A percentile compares a stretch with the other conserved stretches of the same genome.
These are phyloP conservation scores for Pandemis heparana DNA, from an alignment of 2,888 invertebrate species.

Conservation along the genomic window DNA sequence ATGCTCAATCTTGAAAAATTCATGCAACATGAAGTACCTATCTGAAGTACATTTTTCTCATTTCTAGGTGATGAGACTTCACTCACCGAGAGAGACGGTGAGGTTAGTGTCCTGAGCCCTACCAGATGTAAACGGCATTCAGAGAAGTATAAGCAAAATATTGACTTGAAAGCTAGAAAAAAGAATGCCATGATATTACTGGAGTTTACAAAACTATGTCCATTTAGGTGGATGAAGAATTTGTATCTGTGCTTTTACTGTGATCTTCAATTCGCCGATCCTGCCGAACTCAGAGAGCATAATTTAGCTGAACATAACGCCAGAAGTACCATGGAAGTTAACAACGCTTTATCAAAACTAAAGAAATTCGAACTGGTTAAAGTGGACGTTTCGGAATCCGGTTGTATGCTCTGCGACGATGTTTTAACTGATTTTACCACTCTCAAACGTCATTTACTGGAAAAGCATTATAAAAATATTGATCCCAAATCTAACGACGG, in stretches of 20 bases:
- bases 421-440: conserved; percentile 54
- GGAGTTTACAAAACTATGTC: conserved; percentile 70
- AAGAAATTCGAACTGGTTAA: conserved; percentile 74
- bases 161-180: conserved; percentile 62
- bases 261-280: conserved; percentile 66
- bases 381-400: conserved; percentile 69
- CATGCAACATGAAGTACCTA: conserved; percentile 44
- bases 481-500: conserved; percentile 63
- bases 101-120: conserved; percentile 43
- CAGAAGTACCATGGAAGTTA: conserved; percentile 54
- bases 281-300: conserved; percentile 63
- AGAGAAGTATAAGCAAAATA: conserved; percentile 51
- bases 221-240: conserved; percentile 77
- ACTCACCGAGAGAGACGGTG: conserved; percentile 46
- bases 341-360: conserved; percentile 59
- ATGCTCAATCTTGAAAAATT: conserved; percentile 16
- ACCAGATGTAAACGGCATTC: conserved; percentile 48
- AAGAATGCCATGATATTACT: conserved; percentile 64
- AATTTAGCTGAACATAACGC: conserved; percentile 54
- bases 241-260: conserved; percentile 74
- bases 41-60: conserved; percentile 62
- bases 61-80: conserved; percentile 73
- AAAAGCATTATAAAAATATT: conserved; percentile 62
- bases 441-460: conserved; percentile 67
- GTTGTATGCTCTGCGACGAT: conserved; percentile 69